Base-by-base conservation (phyloP, 2,113 vertebrate species). In the Alectura lathami region DNA sequence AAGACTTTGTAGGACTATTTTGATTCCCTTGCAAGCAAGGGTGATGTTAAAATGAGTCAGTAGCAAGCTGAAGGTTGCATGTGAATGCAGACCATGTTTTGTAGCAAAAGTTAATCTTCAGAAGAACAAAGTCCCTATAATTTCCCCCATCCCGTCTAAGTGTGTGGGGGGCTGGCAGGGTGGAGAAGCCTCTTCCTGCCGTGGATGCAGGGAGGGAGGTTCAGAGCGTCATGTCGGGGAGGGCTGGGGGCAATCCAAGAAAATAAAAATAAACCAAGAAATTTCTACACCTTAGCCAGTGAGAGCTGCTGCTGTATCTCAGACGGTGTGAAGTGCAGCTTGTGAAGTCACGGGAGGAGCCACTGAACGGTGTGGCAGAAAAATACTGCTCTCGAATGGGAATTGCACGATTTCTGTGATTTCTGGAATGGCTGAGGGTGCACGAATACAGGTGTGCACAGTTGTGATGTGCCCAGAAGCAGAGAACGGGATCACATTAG, bases 341-440 rank as follows among this genome's bases (percentile, higher is more conserved):
- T 62, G 20, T 50, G 63, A 80, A 47, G 29, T 59, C n/a, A 47
- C 18, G 66, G 87, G 70, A 43, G 76, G 85, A 57, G 54, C 75
- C 54, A 23, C 64, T 47, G 42, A 53, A 9, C n/a, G 42, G 17
- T 32, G 26, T 12, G 74, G 82, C 47, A 38, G 56, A 20, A 2
- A 42, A 73, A 32, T 2, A 12, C 24, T 34, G 0, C 74, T 88
- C 70, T 79, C 60, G 47, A 18, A 4, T 8, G 18, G 48, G 27
- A 75, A 42, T 51, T 2, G 1, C 11, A 3, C 22, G 0, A 13
- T 70, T 59, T 63, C 30, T n/a, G 0, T 60, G 32, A 3, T 43
- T 74, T 72, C 66, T 78, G 29, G 59, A 40, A 29, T 56, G 34
- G 0, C 21, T n/a, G 66, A 21, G 21, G 8, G 34, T 17, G 13